phyloP scores from a whole-genome alignment of 2,113 vertebrate genomes.

The Phoxinus phoxinus region DNA sequence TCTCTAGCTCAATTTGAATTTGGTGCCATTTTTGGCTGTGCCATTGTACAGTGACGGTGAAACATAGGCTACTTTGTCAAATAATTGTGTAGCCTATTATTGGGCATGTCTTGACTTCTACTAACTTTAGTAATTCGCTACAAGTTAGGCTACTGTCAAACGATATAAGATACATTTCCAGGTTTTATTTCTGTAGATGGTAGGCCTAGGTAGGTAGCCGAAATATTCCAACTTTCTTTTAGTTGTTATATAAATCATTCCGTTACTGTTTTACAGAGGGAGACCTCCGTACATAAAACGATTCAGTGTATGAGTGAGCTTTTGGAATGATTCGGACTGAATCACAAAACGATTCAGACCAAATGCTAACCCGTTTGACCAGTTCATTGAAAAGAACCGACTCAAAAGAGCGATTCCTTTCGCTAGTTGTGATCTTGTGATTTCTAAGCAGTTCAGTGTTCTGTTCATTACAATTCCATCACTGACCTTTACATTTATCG shows the following conservation, averaged over 20 bases:
- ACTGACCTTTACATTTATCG: background rate
- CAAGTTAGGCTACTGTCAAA: background rate
- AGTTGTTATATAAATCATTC: background rate
- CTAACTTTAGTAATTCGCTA: background rate
- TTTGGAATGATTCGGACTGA: background rate
- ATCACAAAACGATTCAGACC: background rate
- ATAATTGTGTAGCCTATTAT: background rate
- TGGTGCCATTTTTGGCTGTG: background rate
- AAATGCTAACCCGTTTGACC: background rate
- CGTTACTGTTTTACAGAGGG: background rate
- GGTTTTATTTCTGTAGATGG: background rate
- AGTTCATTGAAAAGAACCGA: slow-evolving; percentile 4
- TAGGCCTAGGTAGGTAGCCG: background rate
- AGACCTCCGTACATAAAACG: background rate
- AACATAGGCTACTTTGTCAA: background rate
- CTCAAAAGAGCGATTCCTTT: background rate
- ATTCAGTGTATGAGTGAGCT: background rate
- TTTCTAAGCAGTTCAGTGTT: background rate
- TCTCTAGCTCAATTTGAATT: background rate
- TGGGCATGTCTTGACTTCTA: background rate
- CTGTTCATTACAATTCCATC: background rate
- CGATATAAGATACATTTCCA: background rate
- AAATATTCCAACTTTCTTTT: background rate
- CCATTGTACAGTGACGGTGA: background rate
- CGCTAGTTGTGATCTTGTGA: background rate